A percentile compares a stretch with the other conserved stretches of the same genome.
phyloP scores from a whole-genome alignment of 30 jellyfish, hydroid and myxozoan species.

The Calvadosia cruxmelitensis region DNA sequence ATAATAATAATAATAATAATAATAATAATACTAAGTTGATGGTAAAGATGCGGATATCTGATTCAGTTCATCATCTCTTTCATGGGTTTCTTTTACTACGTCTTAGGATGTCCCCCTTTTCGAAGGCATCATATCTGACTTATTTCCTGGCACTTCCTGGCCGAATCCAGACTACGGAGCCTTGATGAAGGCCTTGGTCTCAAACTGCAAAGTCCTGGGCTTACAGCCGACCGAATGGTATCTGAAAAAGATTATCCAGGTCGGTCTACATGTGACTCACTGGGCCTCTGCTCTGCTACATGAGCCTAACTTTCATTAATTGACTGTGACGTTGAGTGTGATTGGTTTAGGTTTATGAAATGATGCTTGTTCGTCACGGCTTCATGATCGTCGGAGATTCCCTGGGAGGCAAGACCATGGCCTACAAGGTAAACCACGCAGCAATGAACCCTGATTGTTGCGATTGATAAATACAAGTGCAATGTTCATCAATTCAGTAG shows the following conservation, averaged over 20 bases:
- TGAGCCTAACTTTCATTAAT: neutral
- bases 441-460: neutral
- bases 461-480: neutral
- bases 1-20: too few species aligned
- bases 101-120: constrained; percentile 84
- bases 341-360: constrained; percentile 43
- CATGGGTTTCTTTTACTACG: neutral
- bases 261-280: neutral
- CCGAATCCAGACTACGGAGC: constrained; percentile 90
- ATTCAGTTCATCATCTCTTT: too few species aligned
- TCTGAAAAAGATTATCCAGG: constrained; percentile 77
- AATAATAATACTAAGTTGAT: too few species aligned
- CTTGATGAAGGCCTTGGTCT: constrained; percentile 69
- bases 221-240: constrained; percentile 89
- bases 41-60: too few species aligned
- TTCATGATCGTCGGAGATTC: constrained; percentile 96
- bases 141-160: constrained; percentile 92
- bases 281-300: too few species aligned
- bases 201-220: constrained; percentile 43
- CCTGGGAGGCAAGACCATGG: constrained; percentile 95
- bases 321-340: neutral
- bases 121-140: constrained; percentile 89
- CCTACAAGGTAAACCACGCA: constrained; percentile 50
- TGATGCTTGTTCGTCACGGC: constrained; percentile 95
- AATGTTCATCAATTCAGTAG: too few species aligned